Evolutionary conservation across 1,140 invertebrate species (phyloP), one percentile per base, ranked within the genome.

Genomic region (Drosophila pandora): DNA sequence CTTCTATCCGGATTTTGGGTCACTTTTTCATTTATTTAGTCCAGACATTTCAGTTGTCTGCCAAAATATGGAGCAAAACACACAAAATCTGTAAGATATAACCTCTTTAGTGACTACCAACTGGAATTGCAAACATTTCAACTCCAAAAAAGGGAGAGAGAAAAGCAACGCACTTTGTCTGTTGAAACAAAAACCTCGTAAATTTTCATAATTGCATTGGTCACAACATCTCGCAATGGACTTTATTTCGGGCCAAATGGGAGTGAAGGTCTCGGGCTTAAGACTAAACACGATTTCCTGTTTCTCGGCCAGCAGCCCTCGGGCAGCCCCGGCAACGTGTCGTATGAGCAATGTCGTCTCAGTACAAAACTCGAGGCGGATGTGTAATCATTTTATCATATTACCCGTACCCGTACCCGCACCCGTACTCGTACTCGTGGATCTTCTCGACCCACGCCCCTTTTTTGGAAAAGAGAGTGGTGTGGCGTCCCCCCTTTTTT

Each of bases 311-410:
- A 37, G 34, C 37, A 45, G 25, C 75, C 69, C 79, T 62, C 78
- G 60, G 49, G 68, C n/a, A n/a, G n/a, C 59, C 34, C 56, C 72
- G 34, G 34, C 73, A 82, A 70, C 83, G 82, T 87, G 82, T 87
- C 82, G 82, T 88, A 87, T 87, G 82, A 87, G 82, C 85, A 88
- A 87, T 87, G 83, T 87, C 78, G 83, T 85, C 78, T 88, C 83
- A 43, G 83, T 87, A 75, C 83, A 71, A 74, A 88, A 88, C 75
- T 87, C 85, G 52, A 72, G 69, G 74, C 82, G 82, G 82, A 87
- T 87, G 83, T 87, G 82, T 88, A 87, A 87, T 87, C 82, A 87
- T 87, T 87, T 87, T 85, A 85, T 85, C 81, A 85, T 82, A 85
- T 85, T 85, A 85, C 82, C 62, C 72, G 58, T 52, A 28, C 59